These are phyloP conservation scores for Sceloporus undulatus DNA, from an alignment of 2,113 vertebrate genomes.

Conservation along the genomic window DNA sequence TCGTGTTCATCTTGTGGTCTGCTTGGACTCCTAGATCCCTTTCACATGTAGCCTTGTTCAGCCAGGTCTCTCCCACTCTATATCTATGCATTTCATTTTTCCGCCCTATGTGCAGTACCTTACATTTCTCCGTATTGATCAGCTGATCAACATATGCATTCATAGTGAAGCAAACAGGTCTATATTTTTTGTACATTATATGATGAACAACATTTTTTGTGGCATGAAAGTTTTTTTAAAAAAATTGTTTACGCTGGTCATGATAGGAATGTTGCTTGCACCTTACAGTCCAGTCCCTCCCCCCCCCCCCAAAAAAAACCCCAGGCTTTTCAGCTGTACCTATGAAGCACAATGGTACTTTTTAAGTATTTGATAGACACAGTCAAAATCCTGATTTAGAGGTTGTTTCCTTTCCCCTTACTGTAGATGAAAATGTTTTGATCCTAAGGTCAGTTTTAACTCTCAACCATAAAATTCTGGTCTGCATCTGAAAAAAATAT, in stretches of 20 bases:
- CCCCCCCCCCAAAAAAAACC: not conserved
- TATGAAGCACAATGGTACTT: not conserved
- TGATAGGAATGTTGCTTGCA: not conserved
- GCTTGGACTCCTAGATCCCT: too few relatives aligned
- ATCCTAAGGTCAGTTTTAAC: not conserved
- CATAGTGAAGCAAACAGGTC: not conserved
- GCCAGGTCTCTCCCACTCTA: too few relatives aligned
- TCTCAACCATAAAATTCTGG: not conserved
- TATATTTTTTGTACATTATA: not conserved
- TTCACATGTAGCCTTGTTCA: too few relatives aligned
- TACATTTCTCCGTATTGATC: not conserved
- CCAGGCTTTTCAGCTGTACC: not conserved
- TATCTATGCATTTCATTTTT: too few relatives aligned
- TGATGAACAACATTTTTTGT: not conserved
- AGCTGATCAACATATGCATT: too few relatives aligned
- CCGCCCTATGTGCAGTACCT: too few relatives aligned
- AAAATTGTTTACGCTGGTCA: not conserved
- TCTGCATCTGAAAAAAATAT: too few relatives aligned
- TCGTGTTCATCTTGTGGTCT: too few relatives aligned
- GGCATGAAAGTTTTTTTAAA: not conserved
- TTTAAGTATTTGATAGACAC: not conserved
- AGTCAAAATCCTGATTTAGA: not conserved
- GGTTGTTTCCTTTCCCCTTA: not conserved
- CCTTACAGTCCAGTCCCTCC: not conserved
- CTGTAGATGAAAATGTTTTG: not conserved